Percentiles rank a stretch among this genome's conserved stretches.
phyloP scores from a whole-genome alignment of 2,113 vertebrate species.

The Ellobius talpinus region DNA sequence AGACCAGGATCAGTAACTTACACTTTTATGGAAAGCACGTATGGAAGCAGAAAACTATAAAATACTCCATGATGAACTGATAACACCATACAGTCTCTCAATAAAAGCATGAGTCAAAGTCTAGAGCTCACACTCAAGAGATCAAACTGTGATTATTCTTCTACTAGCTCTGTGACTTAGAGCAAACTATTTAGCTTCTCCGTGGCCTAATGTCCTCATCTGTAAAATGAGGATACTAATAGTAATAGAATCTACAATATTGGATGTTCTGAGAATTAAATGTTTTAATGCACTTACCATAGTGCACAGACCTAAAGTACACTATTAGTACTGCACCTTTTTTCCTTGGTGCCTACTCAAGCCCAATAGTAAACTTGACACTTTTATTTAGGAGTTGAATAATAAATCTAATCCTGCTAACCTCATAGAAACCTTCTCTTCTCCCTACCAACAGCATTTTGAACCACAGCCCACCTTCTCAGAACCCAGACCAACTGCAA shows the following conservation, averaged over 20 bases:
- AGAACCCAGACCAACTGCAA: constrained; percentile 42
- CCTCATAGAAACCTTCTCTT: constrained; percentile 37
- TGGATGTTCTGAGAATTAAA: constrained; percentile 25
- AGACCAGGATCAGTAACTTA: constrained; percentile 18
- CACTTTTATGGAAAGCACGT: constrained; percentile 35
- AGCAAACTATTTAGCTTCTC: constrained; percentile 50
- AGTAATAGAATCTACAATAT: constrained; percentile 49
- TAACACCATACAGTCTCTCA: constrained; percentile 31
- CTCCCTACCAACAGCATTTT: constrained; percentile 30
- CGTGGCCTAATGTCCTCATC: not conserved
- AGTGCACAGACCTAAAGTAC: not conserved
- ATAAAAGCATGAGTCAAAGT: constrained; percentile 11
- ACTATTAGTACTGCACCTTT: not conserved
- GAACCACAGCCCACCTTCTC: constrained; percentile 9
- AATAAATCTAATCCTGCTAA: constrained; percentile 44
- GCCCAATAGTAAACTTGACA: constrained; percentile 31
- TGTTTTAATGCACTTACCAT: not conserved
- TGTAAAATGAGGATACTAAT: constrained; percentile 43
- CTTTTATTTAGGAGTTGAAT: constrained; percentile 18
- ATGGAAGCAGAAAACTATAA: constrained; percentile 7
- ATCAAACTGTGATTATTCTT: constrained; percentile 16
- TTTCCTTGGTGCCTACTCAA: constrained; percentile 11
- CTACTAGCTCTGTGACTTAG: constrained; percentile 36
- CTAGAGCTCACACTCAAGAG: not conserved
- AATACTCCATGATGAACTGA: not conserved